Evolutionary conservation across 2,797 vertebrate genomes (phyloP).

Genomic region (Argya squamiceps): DNA sequence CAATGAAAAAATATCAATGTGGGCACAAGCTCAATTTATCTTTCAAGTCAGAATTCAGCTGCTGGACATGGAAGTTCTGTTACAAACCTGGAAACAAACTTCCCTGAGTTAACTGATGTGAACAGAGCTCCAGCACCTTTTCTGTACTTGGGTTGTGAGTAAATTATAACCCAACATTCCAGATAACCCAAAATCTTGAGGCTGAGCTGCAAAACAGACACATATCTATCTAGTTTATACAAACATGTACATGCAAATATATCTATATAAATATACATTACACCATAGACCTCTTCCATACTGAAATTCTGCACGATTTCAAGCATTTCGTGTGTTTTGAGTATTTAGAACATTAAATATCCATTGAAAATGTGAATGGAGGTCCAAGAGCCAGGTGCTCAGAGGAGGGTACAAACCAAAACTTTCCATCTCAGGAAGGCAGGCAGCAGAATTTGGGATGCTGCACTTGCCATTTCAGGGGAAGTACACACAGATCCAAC

Average conservation of each 20-base stretch:
- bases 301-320: not conserved
- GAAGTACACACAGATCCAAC: not conserved
- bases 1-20: not conserved
- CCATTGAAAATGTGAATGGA: not conserved
- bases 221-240: not conserved
- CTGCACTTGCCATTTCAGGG: not conserved
- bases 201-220: not conserved
- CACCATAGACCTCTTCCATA: not conserved
- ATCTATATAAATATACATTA: not conserved
- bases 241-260: not conserved
- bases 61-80: not conserved
- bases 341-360: not conserved
- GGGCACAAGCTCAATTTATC: not conserved
- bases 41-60: not conserved
- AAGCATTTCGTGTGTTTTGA: fast-evolving
- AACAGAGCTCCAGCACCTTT: not conserved
- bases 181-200: not conserved
- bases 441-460: not conserved
- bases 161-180: not conserved
- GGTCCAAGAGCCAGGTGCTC: not conserved
- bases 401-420: not conserved
- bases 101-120: not conserved
- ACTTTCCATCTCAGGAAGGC: not conserved
- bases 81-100: not conserved
- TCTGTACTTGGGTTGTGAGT: not conserved